Evolutionary conservation across 2,113 vertebrate species (phyloP).

Genomic region (Scopus umbretta): DNA sequence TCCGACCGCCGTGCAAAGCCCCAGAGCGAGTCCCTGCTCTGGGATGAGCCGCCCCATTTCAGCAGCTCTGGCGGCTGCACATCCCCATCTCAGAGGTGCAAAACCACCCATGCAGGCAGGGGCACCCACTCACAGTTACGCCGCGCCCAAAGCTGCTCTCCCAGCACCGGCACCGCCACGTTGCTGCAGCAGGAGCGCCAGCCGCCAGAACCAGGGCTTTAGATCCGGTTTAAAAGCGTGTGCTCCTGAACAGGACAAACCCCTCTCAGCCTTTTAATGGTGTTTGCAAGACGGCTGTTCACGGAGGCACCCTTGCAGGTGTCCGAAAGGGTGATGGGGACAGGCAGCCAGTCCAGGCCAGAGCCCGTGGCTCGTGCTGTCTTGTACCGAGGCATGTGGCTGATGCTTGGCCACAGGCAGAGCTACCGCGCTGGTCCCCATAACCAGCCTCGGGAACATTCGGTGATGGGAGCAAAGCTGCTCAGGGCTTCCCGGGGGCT

Average conservation of each 20-base stretch:
- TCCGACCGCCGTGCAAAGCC: not conserved
- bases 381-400: not conserved
- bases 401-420: not conserved
- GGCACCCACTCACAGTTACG: not conserved
- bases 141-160: not conserved
- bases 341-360: not conserved
- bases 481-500: accelerated
- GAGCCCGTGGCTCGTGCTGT: accelerated
- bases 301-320: accelerated
- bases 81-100: not conserved
- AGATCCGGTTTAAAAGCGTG: not conserved
- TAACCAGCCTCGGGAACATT: not conserved
- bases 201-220: not conserved
- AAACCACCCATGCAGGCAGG: accelerated
- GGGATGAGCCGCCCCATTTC: not conserved
- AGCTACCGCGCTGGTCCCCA: not conserved
- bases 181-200: not conserved
- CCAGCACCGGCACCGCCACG: not conserved
- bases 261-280: not conserved
- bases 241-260: not conserved
- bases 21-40: not conserved
- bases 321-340: not conserved
- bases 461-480: not conserved
- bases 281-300: not conserved
- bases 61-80: not conserved